These are phyloP conservation scores for Centroberyx gerrardi DNA, from an alignment of 2,797 vertebrate genomes.

Conservation along the genomic window DNA sequence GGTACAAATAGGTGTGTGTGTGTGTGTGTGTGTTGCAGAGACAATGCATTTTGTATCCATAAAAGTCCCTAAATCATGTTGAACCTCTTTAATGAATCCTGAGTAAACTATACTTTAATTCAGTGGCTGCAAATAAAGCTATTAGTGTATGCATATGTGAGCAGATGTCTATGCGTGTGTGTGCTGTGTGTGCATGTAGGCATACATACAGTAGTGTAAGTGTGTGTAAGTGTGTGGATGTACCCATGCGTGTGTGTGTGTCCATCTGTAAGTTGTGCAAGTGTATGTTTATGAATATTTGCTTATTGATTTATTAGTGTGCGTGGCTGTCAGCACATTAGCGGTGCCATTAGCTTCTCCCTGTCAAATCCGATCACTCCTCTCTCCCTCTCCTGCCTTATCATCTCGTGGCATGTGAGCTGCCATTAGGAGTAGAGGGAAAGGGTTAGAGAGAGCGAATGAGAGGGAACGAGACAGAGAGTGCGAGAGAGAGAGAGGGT, in stretches of 20 bases:
- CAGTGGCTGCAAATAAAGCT: slow-evolving; percentile 26
- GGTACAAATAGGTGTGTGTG: slow-evolving; percentile 30
- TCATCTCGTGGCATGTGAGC: slow-evolving; percentile 22
- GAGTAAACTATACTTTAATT: slow-evolving; percentile 27
- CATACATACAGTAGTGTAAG: slow-evolving; percentile 6
- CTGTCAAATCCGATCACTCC: slow-evolving; percentile 49
- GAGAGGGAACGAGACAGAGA: neutral
- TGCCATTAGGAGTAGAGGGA: neutral
- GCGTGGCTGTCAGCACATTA: slow-evolving; percentile 44
- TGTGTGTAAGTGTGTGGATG: neutral
- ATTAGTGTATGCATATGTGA: slow-evolving; percentile 16
- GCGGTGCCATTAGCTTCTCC: slow-evolving; percentile 44
- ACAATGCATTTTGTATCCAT: slow-evolving; percentile 32
- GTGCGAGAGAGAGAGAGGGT: neutral
- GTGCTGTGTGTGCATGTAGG: slow-evolving; percentile 5
- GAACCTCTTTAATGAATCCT: slow-evolving; percentile 27
- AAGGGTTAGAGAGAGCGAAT: neutral
- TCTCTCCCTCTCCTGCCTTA: neutral
- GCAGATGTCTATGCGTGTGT: neutral
- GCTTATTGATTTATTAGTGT: slow-evolving; percentile 50
- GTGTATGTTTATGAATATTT: slow-evolving; percentile 54
- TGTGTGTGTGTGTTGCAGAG: slow-evolving; percentile 35
- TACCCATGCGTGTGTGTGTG: neutral
- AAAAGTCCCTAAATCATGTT: slow-evolving; percentile 33
- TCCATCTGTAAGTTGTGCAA: slow-evolving; percentile 25